A percentile compares a stretch with the other conserved stretches of the same genome.
Conservation (phyloP, 2,113 vertebrate genomes). For the Paramormyrops kingsleyae region DNA sequence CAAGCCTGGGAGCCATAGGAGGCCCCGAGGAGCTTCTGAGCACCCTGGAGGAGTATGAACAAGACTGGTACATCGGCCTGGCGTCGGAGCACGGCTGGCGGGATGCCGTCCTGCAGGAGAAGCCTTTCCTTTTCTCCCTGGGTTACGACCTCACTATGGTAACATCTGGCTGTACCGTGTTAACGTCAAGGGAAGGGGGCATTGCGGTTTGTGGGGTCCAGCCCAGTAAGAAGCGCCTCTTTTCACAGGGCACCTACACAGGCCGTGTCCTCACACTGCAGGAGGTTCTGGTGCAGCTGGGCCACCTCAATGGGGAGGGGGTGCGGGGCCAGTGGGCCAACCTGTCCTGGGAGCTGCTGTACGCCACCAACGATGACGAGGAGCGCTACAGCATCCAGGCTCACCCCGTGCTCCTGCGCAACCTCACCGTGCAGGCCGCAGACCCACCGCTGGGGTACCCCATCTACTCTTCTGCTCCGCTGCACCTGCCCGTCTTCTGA, state of each 20-base stretch:
- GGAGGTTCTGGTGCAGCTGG: slow-evolving; percentile 80
- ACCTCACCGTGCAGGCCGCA: slow-evolving; percentile 87
- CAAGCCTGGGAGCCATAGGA: slow-evolving; percentile 82
- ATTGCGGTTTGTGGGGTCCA: not conserved
- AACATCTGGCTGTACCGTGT: slow-evolving; percentile 36
- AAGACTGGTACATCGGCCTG: slow-evolving; percentile 87
- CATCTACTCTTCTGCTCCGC: slow-evolving; percentile 80
- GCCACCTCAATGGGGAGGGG: slow-evolving; percentile 80
- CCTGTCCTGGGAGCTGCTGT: slow-evolving; percentile 95
- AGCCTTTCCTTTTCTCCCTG: slow-evolving; percentile 86
- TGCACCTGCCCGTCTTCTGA: slow-evolving; percentile 78
- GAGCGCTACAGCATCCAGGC: slow-evolving; percentile 97
- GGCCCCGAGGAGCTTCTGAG: slow-evolving; percentile 74
- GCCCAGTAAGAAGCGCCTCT: not conserved
- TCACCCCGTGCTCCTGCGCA: slow-evolving; percentile 83
- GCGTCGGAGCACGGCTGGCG: slow-evolving; percentile 86
- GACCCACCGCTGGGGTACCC: slow-evolving; percentile 94
- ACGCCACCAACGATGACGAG: slow-evolving; percentile 93
- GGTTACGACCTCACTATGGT: slow-evolving; percentile 91
- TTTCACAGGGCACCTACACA: slow-evolving; percentile 81
- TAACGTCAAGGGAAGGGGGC: no score
- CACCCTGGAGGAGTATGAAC: slow-evolving; percentile 83
- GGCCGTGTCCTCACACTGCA: slow-evolving; percentile 86
- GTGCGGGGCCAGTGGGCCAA: slow-evolving; percentile 95
- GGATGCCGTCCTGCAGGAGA: slow-evolving; percentile 83